These are phyloP conservation scores for Falco rusticolus DNA, from an alignment of 2,797 vertebrate species.

Conservation along the genomic window DNA sequence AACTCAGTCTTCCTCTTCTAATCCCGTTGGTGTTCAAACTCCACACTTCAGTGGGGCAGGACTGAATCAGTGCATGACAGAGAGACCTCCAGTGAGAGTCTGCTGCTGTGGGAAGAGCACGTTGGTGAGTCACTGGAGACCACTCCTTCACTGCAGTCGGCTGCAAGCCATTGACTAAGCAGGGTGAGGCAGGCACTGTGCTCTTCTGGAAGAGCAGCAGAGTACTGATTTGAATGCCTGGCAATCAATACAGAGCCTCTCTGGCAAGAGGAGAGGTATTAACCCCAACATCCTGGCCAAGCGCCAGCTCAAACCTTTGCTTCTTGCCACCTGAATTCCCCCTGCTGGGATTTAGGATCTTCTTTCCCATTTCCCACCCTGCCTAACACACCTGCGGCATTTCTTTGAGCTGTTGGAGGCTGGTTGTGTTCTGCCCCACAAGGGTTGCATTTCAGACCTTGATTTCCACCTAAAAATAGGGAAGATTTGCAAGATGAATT, in stretches of 20 bases:
- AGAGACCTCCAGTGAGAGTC: not conserved
- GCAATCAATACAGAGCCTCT: constrained; percentile 3
- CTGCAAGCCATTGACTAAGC: constrained; percentile 5
- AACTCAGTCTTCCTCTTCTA: not conserved
- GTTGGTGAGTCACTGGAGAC: constrained; percentile 12
- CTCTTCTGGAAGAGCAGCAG: not conserved
- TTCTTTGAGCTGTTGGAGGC: not conserved
- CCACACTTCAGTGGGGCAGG: not conserved
- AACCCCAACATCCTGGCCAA: not conserved
- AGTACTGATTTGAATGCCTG: constrained; percentile 37
- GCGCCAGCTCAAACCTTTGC: not conserved
- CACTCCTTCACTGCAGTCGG: not conserved
- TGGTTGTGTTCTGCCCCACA: not conserved
- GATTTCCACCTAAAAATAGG: not conserved
- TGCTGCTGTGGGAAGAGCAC: not conserved
- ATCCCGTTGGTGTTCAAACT: not conserved
- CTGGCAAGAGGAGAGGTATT: not conserved
- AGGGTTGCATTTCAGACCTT: not conserved
- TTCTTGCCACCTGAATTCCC: constrained; percentile 36
- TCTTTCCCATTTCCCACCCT: not conserved
- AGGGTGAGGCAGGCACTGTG: not conserved
- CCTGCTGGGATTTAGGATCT: not conserved
- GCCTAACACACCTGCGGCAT: not conserved
- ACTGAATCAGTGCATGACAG: not conserved
- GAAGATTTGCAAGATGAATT: not conserved